Percentiles rank a stretch among this genome's conserved stretches.
Evolutionary conservation across 1,140 invertebrate species (phyloP).

Genomic region (Maconellicoccus hirsutus): DNA sequence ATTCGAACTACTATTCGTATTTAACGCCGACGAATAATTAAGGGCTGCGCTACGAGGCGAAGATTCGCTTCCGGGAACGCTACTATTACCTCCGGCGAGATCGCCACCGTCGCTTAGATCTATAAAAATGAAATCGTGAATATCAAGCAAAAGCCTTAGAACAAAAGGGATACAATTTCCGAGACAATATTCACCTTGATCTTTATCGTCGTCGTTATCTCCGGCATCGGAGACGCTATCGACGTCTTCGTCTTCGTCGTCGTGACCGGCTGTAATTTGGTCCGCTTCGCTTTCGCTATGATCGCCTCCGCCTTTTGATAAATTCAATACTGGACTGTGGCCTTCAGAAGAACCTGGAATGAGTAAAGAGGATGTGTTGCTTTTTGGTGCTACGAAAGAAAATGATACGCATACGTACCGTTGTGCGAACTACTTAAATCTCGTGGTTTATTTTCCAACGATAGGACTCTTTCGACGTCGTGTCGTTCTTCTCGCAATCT

Average conservation of each 20-base stretch:
- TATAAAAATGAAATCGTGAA: slow-evolving; percentile 33
- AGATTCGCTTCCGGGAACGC: slow-evolving; percentile 46
- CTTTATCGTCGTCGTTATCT: slow-evolving; percentile 73
- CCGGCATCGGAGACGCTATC: slow-evolving; percentile 61
- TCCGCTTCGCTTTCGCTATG: slow-evolving; percentile 46
- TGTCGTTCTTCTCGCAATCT: slow-evolving; percentile 71
- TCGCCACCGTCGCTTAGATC: slow-evolving; percentile 52
- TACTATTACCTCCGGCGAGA: slow-evolving; percentile 42
- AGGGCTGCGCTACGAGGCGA: slow-evolving; percentile 36
- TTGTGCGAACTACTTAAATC: slow-evolving; percentile 75
- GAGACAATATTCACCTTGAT: slow-evolving; percentile 40
- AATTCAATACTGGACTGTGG: slow-evolving; percentile 78
- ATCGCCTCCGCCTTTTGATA: slow-evolving; percentile 69
- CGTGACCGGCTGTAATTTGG: slow-evolving; percentile 59
- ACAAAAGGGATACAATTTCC: neutral
- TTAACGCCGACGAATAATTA: neutral
- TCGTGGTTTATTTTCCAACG: slow-evolving; percentile 63
- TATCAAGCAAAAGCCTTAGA: too few relatives aligned
- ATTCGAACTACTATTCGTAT: neutral
- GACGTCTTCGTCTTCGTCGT: slow-evolving; percentile 71
- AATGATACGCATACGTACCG: slow-evolving; percentile 44
- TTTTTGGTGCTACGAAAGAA: neutral
- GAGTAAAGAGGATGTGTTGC: neutral
- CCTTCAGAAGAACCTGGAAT: slow-evolving; percentile 69
- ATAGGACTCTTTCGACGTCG: slow-evolving; percentile 60